phyloP scores from a whole-genome alignment of 2,113 vertebrate species.

The Nibea albiflora region DNA sequence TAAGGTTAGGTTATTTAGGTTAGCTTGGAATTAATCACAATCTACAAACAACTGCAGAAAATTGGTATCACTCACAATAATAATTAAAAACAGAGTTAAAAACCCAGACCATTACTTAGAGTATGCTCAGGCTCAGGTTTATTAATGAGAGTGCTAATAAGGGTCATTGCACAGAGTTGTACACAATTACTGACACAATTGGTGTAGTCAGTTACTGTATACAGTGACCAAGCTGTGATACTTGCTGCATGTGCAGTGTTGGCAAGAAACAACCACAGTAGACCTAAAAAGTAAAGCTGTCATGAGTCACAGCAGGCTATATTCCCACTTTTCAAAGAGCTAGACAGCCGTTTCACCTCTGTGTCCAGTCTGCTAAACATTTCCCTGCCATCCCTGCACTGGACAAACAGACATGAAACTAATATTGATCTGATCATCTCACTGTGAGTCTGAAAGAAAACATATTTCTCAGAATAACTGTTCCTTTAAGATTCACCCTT shows the following conservation, averaged over 20 bases:
- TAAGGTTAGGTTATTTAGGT: too few species aligned
- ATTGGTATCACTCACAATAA: background rate
- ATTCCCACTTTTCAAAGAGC: background rate
- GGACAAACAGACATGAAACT: background rate
- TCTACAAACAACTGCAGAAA: background rate
- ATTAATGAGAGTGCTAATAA: background rate
- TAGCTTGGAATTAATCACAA: too few species aligned
- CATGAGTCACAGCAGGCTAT: background rate
- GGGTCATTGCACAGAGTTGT: background rate
- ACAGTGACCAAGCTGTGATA: background rate
- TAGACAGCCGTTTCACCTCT: background rate
- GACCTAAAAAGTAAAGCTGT: background rate
- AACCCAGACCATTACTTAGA: background rate
- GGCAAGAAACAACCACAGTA: background rate
- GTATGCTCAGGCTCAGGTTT: background rate
- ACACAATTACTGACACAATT: background rate
- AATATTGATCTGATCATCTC: slow-evolving; percentile 27
- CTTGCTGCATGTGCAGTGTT: background rate
- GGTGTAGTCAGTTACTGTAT: background rate
- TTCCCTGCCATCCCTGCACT: slow-evolving; percentile 14
- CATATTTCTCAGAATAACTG: slow-evolving; percentile 26
- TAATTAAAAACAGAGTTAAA: background rate
- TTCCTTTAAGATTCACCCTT: slow-evolving; percentile 8
- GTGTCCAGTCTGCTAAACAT: slow-evolving; percentile 4
- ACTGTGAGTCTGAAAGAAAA: slow-evolving; percentile 19